phyloP scores from a whole-genome alignment of 2,888 invertebrate species.

The Eulithis prunata region DNA sequence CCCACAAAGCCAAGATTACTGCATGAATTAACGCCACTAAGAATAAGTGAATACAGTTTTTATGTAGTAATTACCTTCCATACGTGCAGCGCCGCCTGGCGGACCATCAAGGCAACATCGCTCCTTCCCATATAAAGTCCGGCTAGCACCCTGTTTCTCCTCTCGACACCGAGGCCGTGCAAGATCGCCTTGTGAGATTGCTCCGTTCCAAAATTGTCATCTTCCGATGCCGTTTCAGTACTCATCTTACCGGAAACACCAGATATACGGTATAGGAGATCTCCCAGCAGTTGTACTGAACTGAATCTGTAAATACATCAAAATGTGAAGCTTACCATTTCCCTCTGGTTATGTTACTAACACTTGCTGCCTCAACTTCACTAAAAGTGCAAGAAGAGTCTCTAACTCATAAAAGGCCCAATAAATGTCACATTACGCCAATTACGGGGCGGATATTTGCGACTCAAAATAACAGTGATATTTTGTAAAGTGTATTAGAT shows the following conservation, averaged over 20 bases:
- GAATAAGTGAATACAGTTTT: no score
- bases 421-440: no score
- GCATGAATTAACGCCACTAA: no score
- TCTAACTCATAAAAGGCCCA: no score
- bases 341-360: no score
- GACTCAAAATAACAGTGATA: neutral
- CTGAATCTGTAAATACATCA: slow-evolving; percentile 85
- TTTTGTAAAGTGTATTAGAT: no score
- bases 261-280: slow-evolving; percentile 97
- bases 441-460: no score
- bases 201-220: slow-evolving; percentile 99
- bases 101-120: slow-evolving; percentile 97
- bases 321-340: no score
- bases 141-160: slow-evolving; percentile 96
- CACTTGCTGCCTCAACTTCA: no score
- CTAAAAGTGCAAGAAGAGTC: no score
- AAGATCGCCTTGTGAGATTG: slow-evolving; percentile 97
- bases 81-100: slow-evolving; percentile 98
- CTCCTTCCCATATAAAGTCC: slow-evolving; percentile 98
- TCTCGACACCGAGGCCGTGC: slow-evolving; percentile 92
- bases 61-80: slow-evolving; percentile 88
- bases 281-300: slow-evolving; percentile 96
- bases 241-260: slow-evolving; percentile 99
- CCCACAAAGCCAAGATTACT: no score
- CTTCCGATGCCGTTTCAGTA: slow-evolving; percentile 98